These are phyloP conservation scores for Oasisia sp. DNA, from an alignment of 2,888 invertebrate genomes.

Conservation along the genomic window DNA sequence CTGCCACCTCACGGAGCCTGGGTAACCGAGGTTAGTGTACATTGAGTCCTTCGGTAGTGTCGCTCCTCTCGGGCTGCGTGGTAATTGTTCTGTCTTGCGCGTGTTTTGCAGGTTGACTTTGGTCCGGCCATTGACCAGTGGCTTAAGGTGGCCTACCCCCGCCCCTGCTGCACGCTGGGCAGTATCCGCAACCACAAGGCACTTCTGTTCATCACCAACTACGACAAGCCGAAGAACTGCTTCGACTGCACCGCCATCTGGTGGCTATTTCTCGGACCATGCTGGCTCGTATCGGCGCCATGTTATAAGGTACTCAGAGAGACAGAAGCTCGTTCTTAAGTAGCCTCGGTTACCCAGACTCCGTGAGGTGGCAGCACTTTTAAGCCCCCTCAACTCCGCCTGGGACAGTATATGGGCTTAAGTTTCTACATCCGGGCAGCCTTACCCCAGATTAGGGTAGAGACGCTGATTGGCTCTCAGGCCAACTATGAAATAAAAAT, in stretches of 20 bases:
- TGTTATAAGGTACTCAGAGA: slow-evolving; percentile 44
- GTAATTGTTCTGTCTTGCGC: not conserved
- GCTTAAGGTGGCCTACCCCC: slow-evolving; percentile 42
- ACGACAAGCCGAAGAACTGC: slow-evolving; percentile 43
- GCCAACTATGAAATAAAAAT: too few relatives aligned
- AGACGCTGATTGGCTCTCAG: too few relatives aligned
- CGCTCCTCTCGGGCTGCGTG: not conserved
- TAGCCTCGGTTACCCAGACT: too few relatives aligned
- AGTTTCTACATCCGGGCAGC: too few relatives aligned
- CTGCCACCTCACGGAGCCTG: too few relatives aligned
- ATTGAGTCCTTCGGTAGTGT: too few relatives aligned
- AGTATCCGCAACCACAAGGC: slow-evolving; percentile 42
- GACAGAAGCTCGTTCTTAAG: not conserved
- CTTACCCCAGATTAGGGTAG: too few relatives aligned
- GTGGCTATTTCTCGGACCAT: slow-evolving; percentile 43
- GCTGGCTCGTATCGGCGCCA: slow-evolving; percentile 46
- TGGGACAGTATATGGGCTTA: too few relatives aligned
- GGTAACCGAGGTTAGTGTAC: too few relatives aligned
- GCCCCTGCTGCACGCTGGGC: slow-evolving; percentile 43
- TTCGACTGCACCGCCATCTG: slow-evolving; percentile 48
- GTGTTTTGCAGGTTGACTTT: slow-evolving; percentile 42
- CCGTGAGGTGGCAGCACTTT: too few relatives aligned
- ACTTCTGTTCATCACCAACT: slow-evolving; percentile 47
- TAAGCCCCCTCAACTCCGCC: too few relatives aligned
- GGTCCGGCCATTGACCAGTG: slow-evolving; percentile 45